Evolutionary conservation across 2,113 vertebrate species (phyloP).

Genomic region (Elaphurus davidianus): DNA sequence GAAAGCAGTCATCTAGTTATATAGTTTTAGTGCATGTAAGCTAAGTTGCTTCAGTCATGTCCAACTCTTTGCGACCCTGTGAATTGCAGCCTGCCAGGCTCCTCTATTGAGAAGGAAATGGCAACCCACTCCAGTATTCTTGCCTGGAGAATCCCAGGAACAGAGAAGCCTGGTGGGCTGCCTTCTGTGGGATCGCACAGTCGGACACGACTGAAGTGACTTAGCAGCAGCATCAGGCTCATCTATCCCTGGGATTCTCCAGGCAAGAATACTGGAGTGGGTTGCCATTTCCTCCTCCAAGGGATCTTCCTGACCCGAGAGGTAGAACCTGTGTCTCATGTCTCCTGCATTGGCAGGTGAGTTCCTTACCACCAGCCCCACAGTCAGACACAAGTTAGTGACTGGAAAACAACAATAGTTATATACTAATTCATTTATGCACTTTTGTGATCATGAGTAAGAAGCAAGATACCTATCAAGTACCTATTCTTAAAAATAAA

Average conservation of each 20-base stretch:
- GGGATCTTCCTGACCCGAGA: fast-evolving
- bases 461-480: neutral
- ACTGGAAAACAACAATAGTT: neutral
- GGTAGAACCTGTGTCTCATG: neutral
- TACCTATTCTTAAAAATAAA: neutral
- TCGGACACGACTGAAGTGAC: fast-evolving
- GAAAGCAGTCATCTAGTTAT: neutral
- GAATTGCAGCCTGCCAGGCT: neutral
- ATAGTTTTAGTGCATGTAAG: neutral
- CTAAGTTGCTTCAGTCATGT: neutral
- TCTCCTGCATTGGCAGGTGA: neutral
- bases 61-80: neutral
- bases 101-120: neutral
- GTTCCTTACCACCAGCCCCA: neutral
- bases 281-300: neutral
- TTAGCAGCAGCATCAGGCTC: neutral
- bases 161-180: neutral
- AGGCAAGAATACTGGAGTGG: neutral
- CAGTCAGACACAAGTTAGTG: neutral
- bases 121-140: neutral
- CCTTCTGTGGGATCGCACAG: fast-evolving
- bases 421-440: neutral
- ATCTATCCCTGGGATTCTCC: neutral
- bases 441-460: neutral
- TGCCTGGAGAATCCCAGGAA: neutral